These are phyloP conservation scores for Fulmarus glacialis DNA, from an alignment of 2,113 vertebrate genomes.

Conservation along the genomic window DNA sequence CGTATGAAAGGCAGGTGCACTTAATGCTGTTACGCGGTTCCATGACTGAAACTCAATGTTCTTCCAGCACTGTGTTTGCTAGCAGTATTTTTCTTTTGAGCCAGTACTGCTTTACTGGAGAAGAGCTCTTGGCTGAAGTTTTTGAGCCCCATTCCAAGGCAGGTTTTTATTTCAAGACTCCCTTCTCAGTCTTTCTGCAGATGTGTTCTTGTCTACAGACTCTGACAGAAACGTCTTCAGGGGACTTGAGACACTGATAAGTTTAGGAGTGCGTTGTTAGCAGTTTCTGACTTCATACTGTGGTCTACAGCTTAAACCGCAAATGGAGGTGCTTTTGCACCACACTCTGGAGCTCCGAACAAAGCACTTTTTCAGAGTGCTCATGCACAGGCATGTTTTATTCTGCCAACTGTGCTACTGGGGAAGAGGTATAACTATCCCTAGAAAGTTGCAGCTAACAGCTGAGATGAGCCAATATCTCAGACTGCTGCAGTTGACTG, in stretches of 20 bases:
- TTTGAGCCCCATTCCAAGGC: not conserved
- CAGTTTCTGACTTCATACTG: not conserved
- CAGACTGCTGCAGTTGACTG: not conserved
- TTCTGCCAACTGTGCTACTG: not conserved
- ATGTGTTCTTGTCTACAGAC: not conserved
- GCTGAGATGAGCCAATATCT: not conserved
- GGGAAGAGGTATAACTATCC: not conserved
- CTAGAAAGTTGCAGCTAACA: not conserved
- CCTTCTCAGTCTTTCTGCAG: not conserved
- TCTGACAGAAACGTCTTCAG: rapidly evolving
- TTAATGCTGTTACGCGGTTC: not conserved
- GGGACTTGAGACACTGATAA: rapidly evolving
- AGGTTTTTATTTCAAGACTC: not conserved
- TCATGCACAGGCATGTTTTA: rapidly evolving
- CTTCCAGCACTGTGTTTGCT: not conserved
- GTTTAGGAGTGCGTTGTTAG: not conserved
- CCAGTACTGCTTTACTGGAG: not conserved
- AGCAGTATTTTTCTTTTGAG: not conserved
- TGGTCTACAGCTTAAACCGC: not conserved
- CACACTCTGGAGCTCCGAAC: not conserved
- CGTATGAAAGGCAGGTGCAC: not conserved
- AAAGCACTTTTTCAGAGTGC: not conserved
- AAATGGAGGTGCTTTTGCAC: not conserved
- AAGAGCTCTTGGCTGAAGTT: not conserved
- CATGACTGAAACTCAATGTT: not conserved